Evolutionary conservation across 2,113 vertebrate genomes (phyloP), one percentile per base, ranked within the genome.

Genomic region (Hyaena hyaena): DNA sequence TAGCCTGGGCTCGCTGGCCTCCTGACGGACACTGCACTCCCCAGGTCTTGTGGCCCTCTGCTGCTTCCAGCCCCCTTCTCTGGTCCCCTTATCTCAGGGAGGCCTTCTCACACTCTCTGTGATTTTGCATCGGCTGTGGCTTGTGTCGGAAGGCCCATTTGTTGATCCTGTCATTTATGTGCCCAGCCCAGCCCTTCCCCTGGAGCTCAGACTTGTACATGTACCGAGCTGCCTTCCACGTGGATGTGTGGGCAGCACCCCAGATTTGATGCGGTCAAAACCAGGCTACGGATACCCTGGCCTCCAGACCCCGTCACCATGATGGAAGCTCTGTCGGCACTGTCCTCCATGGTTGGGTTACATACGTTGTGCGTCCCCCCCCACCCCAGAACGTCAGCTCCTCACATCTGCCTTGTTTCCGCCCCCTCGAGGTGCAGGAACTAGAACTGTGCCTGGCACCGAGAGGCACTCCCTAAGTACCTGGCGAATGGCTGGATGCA

Each of bases 21-120:
- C 81, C 50, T 50, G 2, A 0, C n/a, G 8, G 45, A 43, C 10
- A 35, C 50, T 28, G 7, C 0, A 0, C 9, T n/a, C 28, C 45
- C 45, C 10, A 19, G 61, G 15, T 43, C 66, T 7, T 19, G 2
- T 31, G n/a, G 39, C 19, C 26, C 10, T 79, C 58, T 45, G 48
- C 68, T 28, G 10, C 74, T 31, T 43, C 55, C 43, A 43, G n/a
- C 10, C 21, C 28, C 23, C 17, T 39, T 63, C 26, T 26, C 21
- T 63, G 76, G 63, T 16, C 76, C 5, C n/a, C 39, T 90, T 21
- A 3, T 31, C n/a, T n/a, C 48, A 10, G 2, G 43, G 84, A 43
- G 84, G 84, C 58, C 45, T 63, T 69, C 14, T 15, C 17, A 7
- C 9, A 16, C 26, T 61, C 39, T 12, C 23, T 12, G 48, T 76